Percentiles rank a stretch among this genome's conserved stretches.
Evolutionary conservation across 2,113 vertebrate species (phyloP).

Genomic region (Leiothrix lutea): DNA sequence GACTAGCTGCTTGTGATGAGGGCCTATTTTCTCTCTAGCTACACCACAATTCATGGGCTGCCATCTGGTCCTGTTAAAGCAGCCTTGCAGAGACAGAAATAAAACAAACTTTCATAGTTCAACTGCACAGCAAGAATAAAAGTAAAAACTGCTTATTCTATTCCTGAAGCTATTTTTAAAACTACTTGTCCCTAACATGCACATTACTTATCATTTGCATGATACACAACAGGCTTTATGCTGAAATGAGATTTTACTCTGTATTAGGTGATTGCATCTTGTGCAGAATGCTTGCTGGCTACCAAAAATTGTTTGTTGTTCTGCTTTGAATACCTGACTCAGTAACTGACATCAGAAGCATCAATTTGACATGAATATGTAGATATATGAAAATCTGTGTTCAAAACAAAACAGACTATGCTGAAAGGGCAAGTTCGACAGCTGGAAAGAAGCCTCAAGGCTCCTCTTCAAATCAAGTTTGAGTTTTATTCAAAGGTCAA

Average conservation of each 20-base stretch:
- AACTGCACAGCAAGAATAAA: background rate
- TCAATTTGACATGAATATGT: background rate
- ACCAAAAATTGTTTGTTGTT: background rate
- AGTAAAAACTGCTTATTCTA: background rate
- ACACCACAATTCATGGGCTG: background rate
- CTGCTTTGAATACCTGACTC: background rate
- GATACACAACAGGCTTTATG: background rate
- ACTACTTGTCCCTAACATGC: background rate
- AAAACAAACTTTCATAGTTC: background rate
- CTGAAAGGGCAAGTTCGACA: constrained; percentile 35
- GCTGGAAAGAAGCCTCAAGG: background rate
- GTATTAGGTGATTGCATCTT: background rate
- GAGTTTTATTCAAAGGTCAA: constrained; percentile 40
- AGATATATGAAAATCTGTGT: background rate
- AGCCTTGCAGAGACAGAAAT: background rate
- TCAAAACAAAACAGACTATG: background rate
- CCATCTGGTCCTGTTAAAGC: background rate
- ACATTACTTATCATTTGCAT: background rate
- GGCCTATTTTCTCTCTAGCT: background rate
- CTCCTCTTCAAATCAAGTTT: constrained; percentile 8
- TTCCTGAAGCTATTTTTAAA: constrained; percentile 24
- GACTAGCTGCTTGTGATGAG: background rate
- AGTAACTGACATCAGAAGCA: background rate
- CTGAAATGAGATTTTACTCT: background rate
- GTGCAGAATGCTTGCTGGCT: background rate